These are phyloP conservation scores for Lucilia sericata DNA, from an alignment of 1,140 invertebrate species.

Conservation along the genomic window DNA sequence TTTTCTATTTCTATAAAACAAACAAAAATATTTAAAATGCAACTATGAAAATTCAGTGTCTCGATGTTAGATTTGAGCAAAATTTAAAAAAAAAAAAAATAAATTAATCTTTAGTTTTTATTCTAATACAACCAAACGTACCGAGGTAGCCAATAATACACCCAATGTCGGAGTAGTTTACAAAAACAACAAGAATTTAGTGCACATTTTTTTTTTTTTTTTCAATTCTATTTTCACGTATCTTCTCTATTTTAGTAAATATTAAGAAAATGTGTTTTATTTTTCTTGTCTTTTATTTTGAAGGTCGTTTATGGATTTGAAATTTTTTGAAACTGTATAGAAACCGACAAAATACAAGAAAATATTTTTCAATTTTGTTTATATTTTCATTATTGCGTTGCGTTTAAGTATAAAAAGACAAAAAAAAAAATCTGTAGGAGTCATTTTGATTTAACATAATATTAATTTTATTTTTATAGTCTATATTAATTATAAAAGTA, in stretches of 20 bases:
- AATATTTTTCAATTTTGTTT: background rate
- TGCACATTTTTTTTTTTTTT: slow-evolving; percentile 3
- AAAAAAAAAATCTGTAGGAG: slow-evolving; percentile 7
- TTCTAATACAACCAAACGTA: background rate
- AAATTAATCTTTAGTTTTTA: slow-evolving; percentile 1
- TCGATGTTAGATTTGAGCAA: background rate
- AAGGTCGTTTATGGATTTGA: slow-evolving; percentile 42
- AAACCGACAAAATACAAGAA: background rate
- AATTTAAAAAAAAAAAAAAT: background rate
- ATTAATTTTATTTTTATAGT: no score
- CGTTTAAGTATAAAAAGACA: background rate
- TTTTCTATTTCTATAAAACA: no score
- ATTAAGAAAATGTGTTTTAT: background rate
- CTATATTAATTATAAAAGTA: no score
- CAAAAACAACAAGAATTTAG: background rate
- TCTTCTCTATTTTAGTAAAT: background rate
- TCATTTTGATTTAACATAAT: background rate
- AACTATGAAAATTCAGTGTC: background rate
- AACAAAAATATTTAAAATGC: background rate
- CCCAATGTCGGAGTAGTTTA: background rate
- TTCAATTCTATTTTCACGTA: background rate
- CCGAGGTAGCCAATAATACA: background rate
- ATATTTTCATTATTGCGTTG: background rate
- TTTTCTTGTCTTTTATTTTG: slow-evolving; percentile 22
- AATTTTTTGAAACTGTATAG: background rate